Conservation (phyloP, 2,797 vertebrate species). For the Coregonus suidteri region DNA sequence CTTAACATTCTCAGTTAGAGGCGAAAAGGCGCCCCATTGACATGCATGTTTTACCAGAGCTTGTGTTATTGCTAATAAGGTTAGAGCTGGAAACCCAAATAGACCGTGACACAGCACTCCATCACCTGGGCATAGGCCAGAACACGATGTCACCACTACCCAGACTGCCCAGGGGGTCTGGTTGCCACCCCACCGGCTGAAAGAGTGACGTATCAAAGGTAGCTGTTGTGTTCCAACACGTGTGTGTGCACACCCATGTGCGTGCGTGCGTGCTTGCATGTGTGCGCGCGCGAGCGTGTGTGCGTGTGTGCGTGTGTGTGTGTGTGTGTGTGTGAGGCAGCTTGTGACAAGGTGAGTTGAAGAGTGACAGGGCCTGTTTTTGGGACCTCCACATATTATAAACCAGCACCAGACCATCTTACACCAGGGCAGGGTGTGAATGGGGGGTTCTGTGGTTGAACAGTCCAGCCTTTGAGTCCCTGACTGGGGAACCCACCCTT, state of each 20-base stretch:
- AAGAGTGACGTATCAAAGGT: constrained; percentile 34
- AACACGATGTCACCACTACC: constrained; percentile 63
- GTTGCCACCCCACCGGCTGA: not conserved
- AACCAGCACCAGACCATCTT: too few relatives aligned
- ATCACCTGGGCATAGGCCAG: constrained; percentile 54
- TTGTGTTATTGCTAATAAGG: constrained; percentile 56
- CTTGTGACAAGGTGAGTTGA: too few relatives aligned
- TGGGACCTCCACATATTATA: too few relatives aligned
- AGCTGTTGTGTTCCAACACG: constrained; percentile 6
- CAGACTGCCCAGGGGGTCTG: constrained; percentile 3
- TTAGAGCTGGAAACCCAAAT: constrained; percentile 73
- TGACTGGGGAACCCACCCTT: too few relatives aligned
- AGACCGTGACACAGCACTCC: constrained; percentile 67
- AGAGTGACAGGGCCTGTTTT: too few relatives aligned
- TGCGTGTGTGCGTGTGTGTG: not conserved
- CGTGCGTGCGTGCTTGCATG: too few relatives aligned
- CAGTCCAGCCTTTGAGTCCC: too few relatives aligned
- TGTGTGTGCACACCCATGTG: too few relatives aligned
- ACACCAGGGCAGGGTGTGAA: too few relatives aligned
- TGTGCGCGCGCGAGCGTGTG: too few relatives aligned
- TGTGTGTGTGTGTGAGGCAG: too few relatives aligned
- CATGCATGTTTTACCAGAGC: constrained; percentile 65
- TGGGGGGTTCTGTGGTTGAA: too few relatives aligned
- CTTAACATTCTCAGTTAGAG: constrained; percentile 13
- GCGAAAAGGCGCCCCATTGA: constrained; percentile 32